Percentiles rank a stretch among this genome's conserved stretches.
These are phyloP conservation scores for Cephalopterus ornatus DNA, from an alignment of 2,113 vertebrate species.

Conservation along the genomic window DNA sequence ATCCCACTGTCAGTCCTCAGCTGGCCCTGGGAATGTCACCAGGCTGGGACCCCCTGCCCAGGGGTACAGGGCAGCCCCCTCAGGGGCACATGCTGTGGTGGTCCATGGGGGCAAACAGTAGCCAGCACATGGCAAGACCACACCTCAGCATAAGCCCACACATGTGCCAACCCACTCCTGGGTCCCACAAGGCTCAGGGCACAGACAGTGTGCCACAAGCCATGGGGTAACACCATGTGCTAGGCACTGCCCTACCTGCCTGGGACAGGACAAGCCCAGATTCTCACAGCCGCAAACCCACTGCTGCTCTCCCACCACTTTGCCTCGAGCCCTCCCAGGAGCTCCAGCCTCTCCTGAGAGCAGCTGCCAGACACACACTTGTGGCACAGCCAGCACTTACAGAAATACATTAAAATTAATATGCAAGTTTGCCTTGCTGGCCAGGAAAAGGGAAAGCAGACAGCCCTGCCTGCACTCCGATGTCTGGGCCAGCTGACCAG, in stretches of 20 bases:
- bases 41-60: neutral
- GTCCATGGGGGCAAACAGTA: neutral
- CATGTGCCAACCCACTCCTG: rapidly evolving
- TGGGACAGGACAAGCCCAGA: neutral
- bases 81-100: neutral
- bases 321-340: neutral
- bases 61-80: neutral
- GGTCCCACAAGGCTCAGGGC: neutral
- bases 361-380: neutral
- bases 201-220: rapidly evolving
- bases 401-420: neutral
- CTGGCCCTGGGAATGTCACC: neutral
- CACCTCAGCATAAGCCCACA: rapidly evolving
- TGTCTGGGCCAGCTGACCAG: neutral
- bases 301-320: rapidly evolving
- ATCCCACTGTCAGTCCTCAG: neutral
- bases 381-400: neutral
- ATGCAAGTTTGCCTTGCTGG: neutral
- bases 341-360: neutral
- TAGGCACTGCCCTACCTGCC: neutral
- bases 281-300: neutral
- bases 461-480: neutral
- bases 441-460: neutral
- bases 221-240: rapidly evolving
- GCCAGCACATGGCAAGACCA: rapidly evolving